Base-by-base conservation (phyloP, 2,113 vertebrate species). In the Trematomus loennbergii region DNA sequence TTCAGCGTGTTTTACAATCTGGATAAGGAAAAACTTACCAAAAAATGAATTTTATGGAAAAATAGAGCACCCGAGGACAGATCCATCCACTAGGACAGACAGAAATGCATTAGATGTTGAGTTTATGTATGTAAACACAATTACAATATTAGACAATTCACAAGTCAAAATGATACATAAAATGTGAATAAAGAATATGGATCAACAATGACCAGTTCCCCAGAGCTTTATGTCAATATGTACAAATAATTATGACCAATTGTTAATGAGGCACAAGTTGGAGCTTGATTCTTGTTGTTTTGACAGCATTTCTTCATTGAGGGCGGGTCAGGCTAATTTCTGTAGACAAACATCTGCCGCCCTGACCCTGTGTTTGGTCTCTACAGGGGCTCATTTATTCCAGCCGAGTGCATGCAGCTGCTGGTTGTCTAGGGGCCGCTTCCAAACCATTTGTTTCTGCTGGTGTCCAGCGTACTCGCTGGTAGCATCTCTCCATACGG, bases 401-500 rank as follows among this genome's bases (percentile, higher is more conserved):
- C 75, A 79, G 60, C 79, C 53, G 68, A 78, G 75, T 13, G 62
- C 43, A n/a, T 20, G 63, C 81, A 66, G 73, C 75, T 9, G 5
- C 77, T 20, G 59, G 13, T 72, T 50, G 76, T 87, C 79, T 43
- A 1, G 59, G 52, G 29, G 57, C 46, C 2, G 9, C 46, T 82
- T 87, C 78, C 87, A 79, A 79, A 76, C 72, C 64, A 82, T 88
- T 86, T 85, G 78, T 87, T 81, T 68, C 53, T 46, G 61, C 60
- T 61, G 13, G 49, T 65, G 68, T 90, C 75, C 66, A 18, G 18
- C 0, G 13, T 5, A 33, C 53, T 84, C 6, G 13, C 69, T 17
- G 20, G 62, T 78, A 50, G 50, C 72, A 4, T 43, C 53, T 58
- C 49, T 76, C 68, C 61, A 67, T 49, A 20, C 15, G 0, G 33